phyloP scores from a whole-genome alignment of 1,140 invertebrate genomes.

The Aricia agestis region DNA sequence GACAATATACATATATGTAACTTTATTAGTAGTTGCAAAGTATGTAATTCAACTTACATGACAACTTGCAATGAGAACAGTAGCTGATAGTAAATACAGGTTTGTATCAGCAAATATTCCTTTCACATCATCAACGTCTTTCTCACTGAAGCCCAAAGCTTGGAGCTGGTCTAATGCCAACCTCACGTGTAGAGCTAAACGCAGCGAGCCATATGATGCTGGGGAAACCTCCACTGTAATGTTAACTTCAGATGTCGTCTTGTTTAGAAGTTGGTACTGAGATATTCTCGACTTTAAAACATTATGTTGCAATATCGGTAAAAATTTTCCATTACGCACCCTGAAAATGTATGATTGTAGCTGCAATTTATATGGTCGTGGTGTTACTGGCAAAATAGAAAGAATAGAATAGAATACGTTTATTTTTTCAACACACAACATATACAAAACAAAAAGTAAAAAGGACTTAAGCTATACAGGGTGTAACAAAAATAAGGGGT shows the following conservation, averaged over 20 bases:
- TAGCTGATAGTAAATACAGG: constrained; percentile 92
- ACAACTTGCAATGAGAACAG: constrained; percentile 93
- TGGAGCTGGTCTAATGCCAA: constrained; percentile 85
- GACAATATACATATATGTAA: no score
- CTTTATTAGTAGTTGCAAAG: not conserved
- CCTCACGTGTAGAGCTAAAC: constrained; percentile 88
- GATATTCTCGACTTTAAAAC: constrained; percentile 85
- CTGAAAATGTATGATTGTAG: constrained; percentile 50
- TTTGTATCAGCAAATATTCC: constrained; percentile 97
- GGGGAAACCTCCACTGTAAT: constrained; percentile 79
- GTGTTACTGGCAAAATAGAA: no score
- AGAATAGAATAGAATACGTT: no score
- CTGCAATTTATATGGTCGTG: no score
- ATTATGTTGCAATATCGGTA: constrained; percentile 90
- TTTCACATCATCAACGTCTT: constrained; percentile 98
- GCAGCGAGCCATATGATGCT: constrained; percentile 82
- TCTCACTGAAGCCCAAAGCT: constrained; percentile 90
- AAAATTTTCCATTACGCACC: constrained; percentile 82
- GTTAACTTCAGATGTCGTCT: constrained; percentile 76
- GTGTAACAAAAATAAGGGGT: no score
- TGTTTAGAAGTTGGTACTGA: constrained; percentile 82
- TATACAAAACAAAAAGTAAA: no score
- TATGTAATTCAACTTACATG: constrained; percentile 85
- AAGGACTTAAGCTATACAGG: no score
- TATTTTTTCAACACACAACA: no score